Evolutionary conservation across 1,140 invertebrate species (phyloP), one percentile per base, ranked within the genome.

Genomic region (Trichogramma pretiosum): DNA sequence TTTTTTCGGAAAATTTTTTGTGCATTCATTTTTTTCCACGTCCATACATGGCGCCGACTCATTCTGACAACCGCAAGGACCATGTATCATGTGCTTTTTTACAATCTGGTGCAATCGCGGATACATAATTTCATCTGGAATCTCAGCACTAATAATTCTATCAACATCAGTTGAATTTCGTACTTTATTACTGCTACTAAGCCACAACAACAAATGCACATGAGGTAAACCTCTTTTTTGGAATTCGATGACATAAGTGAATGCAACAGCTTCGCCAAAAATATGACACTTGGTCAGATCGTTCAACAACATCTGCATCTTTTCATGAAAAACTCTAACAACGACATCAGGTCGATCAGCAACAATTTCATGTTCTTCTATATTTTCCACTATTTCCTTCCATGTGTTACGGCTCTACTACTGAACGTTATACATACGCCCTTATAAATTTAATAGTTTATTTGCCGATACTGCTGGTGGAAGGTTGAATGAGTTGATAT

Each of bases 61-160:
- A n/a, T n/a, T n/a, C 60, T 64, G 62, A 45, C 68, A 71, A n/a
- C 53, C 51, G 42, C 57, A 56, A 13, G 54, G 54, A 14, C 59
- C 56, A 53, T 64, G 55, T 48, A 75, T 70, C 70, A 73, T 71
- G 41, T 63, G 60, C 40, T 37, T 58, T 18, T 43, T 64, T 11
- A 66, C 55, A 48, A 63, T 56, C 11, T 62, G 56, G 57, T 59
- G 59, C 13, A 72, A 46, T 35, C 38, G 16, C 23, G 62, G 59
- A 60, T 77, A 62, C 38, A 34, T 52, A 45, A 26, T 26, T 23
- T 37, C 50, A 65, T 76, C 64, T 7, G 75, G 71, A 50, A 80
- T 65, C 62, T 78, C 74, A 18, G 72, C 74, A 46, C 48, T 72
- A 41, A 48, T 48, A 18, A 16, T 35, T 32, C 19, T 34, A 40